phyloP scores from a whole-genome alignment of 2,888 invertebrate species.

The Drosophila paracracens region DNA sequence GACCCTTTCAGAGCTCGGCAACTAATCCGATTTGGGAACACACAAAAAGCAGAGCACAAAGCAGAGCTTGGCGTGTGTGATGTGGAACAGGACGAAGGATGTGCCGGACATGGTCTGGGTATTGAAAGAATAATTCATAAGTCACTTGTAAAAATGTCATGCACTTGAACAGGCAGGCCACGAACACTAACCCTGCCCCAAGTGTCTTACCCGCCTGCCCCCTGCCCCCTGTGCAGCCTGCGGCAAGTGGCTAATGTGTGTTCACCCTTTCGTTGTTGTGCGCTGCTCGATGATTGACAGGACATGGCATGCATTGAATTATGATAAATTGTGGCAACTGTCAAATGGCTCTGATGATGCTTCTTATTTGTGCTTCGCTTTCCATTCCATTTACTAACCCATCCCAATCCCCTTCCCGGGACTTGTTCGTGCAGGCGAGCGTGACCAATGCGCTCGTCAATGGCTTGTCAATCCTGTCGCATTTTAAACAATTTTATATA shows the following conservation, averaged over 20 bases:
- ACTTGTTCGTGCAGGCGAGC: constrained; percentile 42
- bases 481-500: constrained; percentile 77
- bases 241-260: constrained; percentile 60
- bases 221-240: background rate
- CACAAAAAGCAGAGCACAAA: constrained; percentile 62
- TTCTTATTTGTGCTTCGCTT: constrained; percentile 42
- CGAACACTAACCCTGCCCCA: constrained; percentile 7
- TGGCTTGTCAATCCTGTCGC: constrained; percentile 59
- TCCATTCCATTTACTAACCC: constrained; percentile 2
- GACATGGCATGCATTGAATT: constrained; percentile 81
- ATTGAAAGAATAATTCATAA: constrained; percentile 80
- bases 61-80: constrained; percentile 22
- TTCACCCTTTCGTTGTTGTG: constrained; percentile 63
- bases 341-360: constrained; percentile 78
- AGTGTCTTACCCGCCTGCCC: background rate
- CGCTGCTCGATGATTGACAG: constrained; percentile 69
- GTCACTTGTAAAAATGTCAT: constrained; percentile 75
- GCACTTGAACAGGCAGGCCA: constrained; percentile 24
- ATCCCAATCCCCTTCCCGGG: background rate
- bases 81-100: constrained; percentile 19
- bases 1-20: constrained; percentile 66
- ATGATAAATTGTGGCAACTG: constrained; percentile 84
- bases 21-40: constrained; percentile 71
- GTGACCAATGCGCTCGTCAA: constrained; percentile 62
- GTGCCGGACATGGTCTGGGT: constrained; percentile 26